Evolutionary conservation across 2,888 invertebrate genomes (phyloP).

Genomic region (Eupeodes latifasciatus): DNA sequence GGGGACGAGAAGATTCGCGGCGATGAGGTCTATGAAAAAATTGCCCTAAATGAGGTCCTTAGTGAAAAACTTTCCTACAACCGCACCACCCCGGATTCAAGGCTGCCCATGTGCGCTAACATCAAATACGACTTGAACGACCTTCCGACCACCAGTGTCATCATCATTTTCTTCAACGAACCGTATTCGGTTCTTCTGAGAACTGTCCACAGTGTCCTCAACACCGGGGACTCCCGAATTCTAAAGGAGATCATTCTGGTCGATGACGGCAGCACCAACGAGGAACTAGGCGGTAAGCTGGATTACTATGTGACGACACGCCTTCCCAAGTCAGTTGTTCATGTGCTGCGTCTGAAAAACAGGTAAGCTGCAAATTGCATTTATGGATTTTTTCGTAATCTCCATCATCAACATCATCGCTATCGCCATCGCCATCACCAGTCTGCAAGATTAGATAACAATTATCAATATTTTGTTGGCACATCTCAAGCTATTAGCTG

Average conservation of each 20-base stretch:
- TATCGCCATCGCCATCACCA: too few relatives aligned
- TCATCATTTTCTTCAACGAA: slow-evolving; percentile 95
- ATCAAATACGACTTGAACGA: slow-evolving; percentile 86
- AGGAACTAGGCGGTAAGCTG: slow-evolving; percentile 89
- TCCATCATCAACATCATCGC: neutral
- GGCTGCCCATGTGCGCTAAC: slow-evolving; percentile 81
- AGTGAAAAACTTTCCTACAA: slow-evolving; percentile 95
- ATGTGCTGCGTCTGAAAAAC: slow-evolving; percentile 90
- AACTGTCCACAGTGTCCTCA: slow-evolving; percentile 91
- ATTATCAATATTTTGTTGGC: slow-evolving; percentile 41
- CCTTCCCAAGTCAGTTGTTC: slow-evolving; percentile 88
- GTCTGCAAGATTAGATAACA: slow-evolving; percentile 55
- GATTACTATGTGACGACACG: slow-evolving; percentile 91
- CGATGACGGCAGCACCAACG: slow-evolving; percentile 96
- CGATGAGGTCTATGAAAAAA: slow-evolving; percentile 90
- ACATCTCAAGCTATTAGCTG: slow-evolving; percentile 10
- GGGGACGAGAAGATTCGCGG: slow-evolving; percentile 88
- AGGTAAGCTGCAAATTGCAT: slow-evolving; percentile 84
- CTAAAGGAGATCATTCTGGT: slow-evolving; percentile 96
- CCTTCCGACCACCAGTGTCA: slow-evolving; percentile 90
- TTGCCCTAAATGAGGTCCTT: slow-evolving; percentile 94
- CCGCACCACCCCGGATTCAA: slow-evolving; percentile 86
- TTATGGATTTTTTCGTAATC: neutral
- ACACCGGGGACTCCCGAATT: slow-evolving; percentile 87
- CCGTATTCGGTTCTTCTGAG: slow-evolving; percentile 92